Evolutionary conservation across 1,140 invertebrate genomes (phyloP), one percentile per base, ranked within the genome.

Genomic region (Colletes gigas): DNA sequence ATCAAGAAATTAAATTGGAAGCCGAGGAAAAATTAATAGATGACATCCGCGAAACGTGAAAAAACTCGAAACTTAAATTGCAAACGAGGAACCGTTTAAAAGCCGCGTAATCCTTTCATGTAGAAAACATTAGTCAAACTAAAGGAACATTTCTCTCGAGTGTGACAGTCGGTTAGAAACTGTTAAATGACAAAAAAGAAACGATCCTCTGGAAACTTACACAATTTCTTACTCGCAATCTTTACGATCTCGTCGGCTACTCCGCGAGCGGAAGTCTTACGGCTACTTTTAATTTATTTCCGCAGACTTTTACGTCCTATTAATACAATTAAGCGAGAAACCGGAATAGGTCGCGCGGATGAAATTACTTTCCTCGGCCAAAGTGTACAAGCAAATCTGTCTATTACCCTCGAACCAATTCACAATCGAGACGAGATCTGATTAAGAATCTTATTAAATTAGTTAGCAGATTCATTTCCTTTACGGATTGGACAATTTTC

Each of bases 101-200:
- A 60, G 52, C 15, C 66, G 30, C 52, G 66, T n/a, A 62, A 55
- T n/a, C 60, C 19, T 21, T 70, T 73, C 77, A 69, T 44, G 75
- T 69, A 79, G 69, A 63, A 84, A 80, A 84, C 77, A 71, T 84
- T 83, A 85, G 55, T 73, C 82, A 76, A 85, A 68, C 65, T 52
- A 60, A 50, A 71, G 55, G 39, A 15, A 44, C 54, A 30, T 82
- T 66, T 21, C 74, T 72, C 14, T 66, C 21, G 76, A 76, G 73
- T 70, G 78, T 60, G 78, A 81, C 82, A 76, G 63, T 9, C 73
- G 72, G 78, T 55, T 71, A 68, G 59, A 70, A 54, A 75, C 83
- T 76, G 78, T 78, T 72, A 85, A 86, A 74, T 77, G 77, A 73
- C 59, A 41, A 21, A 55, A 74, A 72, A 85, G 83, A 83, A 86